Evolutionary conservation across 2,888 invertebrate genomes (phyloP).

Genomic region (Drosophila acutilabella): DNA sequence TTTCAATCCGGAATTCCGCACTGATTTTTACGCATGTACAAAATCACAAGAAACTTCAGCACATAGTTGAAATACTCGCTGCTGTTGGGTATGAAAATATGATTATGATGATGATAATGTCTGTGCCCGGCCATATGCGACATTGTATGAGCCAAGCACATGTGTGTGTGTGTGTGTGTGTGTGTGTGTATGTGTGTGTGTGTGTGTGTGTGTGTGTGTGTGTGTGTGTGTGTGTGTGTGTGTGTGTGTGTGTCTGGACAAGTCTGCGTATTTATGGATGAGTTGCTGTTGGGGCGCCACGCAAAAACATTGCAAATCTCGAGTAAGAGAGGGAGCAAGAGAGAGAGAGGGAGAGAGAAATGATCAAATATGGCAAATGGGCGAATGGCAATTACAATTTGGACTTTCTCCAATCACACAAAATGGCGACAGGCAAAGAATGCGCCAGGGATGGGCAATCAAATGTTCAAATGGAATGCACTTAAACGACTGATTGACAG

Average conservation of each 20-base stretch:
- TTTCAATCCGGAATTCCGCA: too few species aligned
- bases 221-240: neutral
- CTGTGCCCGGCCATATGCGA: slow-evolving; percentile 27
- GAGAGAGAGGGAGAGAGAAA: slow-evolving; percentile 8
- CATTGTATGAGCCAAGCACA: slow-evolving; percentile 16
- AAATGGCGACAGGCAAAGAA: slow-evolving; percentile 29
- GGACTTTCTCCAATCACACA: slow-evolving; percentile 65
- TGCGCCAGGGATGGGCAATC: slow-evolving; percentile 41
- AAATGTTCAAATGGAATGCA: slow-evolving; percentile 6
- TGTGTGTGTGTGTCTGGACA: slow-evolving; percentile 1
- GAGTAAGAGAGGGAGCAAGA: neutral
- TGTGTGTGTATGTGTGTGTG: slow-evolving; percentile 1
- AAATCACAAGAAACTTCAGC: neutral
- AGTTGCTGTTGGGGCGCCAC: slow-evolving; percentile 14
- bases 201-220: neutral
- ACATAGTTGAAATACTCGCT: neutral
- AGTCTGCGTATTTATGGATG: slow-evolving; percentile 35
- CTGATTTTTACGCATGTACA: neutral
- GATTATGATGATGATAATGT: slow-evolving; percentile 13
- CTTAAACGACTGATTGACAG: slow-evolving; percentile 12
- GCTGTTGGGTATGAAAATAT: slow-evolving; percentile 15
- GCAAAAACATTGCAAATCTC: slow-evolving; percentile 20
- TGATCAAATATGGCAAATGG: slow-evolving; percentile 54
- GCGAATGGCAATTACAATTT: slow-evolving; percentile 55
- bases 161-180: neutral